phyloP scores from a whole-genome alignment of 2,888 invertebrate genomes.

The Lasioglossum vierecki region DNA sequence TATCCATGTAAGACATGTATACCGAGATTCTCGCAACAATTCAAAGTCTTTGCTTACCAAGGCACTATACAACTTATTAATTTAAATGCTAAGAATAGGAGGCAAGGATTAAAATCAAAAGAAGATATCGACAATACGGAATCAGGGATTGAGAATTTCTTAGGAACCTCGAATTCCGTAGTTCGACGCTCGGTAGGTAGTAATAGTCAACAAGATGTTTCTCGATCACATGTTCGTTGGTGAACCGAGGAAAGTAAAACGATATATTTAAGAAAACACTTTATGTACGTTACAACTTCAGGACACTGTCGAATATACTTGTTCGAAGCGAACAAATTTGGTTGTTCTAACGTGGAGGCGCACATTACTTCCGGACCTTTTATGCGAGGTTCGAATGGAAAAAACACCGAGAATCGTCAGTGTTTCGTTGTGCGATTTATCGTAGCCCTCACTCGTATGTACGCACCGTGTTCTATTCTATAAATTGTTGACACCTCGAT shows the following conservation, averaged over 20 bases:
- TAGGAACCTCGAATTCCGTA: conserved; percentile 2
- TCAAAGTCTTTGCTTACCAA: neutral
- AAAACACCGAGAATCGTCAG: conserved; percentile 5
- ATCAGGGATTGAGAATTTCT: neutral
- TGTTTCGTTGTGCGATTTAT: neutral
- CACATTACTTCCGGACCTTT: neutral
- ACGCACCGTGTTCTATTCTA: neutral
- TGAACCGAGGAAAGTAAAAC: conserved; percentile 28
- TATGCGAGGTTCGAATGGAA: conserved; percentile 12
- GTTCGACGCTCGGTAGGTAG: conserved; percentile 14
- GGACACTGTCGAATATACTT: neutral
- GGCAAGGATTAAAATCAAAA: neutral
- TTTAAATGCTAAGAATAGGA: neutral
- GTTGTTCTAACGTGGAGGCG: neutral
- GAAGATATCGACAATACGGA: neutral
- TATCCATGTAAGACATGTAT: neutral
- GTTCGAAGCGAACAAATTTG: conserved; percentile 24
- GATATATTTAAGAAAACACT: neutral
- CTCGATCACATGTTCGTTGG: conserved; percentile 19
- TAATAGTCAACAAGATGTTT: conserved; percentile 19
- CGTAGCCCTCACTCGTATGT: neutral
- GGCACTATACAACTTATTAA: neutral
- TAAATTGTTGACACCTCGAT: conserved; percentile 12
- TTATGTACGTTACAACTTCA: conserved; percentile 1
- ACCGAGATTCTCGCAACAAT: neutral